These are phyloP conservation scores for Gryllus longicercus DNA, from an alignment of 2,888 invertebrate genomes.

Conservation along the genomic window DNA sequence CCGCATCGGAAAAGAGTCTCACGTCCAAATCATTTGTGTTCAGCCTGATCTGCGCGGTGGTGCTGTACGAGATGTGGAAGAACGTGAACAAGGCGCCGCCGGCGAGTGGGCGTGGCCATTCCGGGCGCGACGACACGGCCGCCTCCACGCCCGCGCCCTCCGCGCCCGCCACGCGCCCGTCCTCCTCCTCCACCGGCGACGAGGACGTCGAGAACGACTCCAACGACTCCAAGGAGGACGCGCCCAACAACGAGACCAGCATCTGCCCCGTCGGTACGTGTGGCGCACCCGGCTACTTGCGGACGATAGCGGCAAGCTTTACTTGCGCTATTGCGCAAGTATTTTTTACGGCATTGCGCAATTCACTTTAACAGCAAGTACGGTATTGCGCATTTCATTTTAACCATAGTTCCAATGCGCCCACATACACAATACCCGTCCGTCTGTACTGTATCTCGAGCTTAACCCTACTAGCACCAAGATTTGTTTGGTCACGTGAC, in stretches of 20 bases:
- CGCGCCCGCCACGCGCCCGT: conserved; percentile 11
- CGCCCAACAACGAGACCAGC: conserved; percentile 31
- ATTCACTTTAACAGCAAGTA: too few species aligned
- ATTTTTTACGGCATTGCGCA: too few species aligned
- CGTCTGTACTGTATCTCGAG: too few species aligned
- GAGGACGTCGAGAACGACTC: background rate
- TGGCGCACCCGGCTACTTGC: too few species aligned
- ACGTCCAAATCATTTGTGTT: conserved; percentile 46
- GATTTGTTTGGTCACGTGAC: too few species aligned
- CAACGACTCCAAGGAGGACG: background rate
- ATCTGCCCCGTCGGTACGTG: conserved; percentile 32
- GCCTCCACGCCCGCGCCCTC: background rate
- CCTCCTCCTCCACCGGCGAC: background rate
- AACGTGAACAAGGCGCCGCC: conserved; percentile 19
- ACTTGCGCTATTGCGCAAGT: too few species aligned
- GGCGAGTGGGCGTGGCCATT: background rate
- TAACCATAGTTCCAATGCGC: too few species aligned
- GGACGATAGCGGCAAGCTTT: too few species aligned
- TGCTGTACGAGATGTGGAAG: conserved; percentile 36
- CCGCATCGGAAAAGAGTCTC: too few species aligned
- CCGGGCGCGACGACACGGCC: background rate
- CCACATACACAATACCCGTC: too few species aligned
- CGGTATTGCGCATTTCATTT: too few species aligned
- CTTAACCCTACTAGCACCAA: too few species aligned
- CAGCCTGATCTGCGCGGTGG: conserved; percentile 42